phyloP scores from a whole-genome alignment of 2,888 invertebrate genomes.

The Cantharis rustica region DNA sequence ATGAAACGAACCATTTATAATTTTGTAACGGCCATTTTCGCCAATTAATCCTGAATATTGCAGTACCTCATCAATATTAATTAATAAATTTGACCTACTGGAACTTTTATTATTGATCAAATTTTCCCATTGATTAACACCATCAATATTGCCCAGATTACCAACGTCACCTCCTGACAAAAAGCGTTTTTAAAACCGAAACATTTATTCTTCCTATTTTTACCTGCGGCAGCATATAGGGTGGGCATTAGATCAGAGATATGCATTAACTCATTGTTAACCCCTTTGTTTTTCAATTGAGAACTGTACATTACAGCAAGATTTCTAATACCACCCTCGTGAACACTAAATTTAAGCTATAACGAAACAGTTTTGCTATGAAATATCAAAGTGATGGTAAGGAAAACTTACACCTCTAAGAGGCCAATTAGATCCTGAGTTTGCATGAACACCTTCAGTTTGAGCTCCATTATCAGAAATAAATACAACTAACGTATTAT shows the following conservation, averaged over 20 bases:
- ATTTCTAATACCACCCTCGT: slow-evolving; percentile 82
- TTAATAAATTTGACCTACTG: slow-evolving; percentile 36
- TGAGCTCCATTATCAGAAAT: slow-evolving; percentile 89
- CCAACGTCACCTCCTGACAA: slow-evolving; percentile 51
- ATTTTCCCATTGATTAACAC: slow-evolving; percentile 51
- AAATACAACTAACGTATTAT: slow-evolving; percentile 84
- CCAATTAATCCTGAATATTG: slow-evolving; percentile 51
- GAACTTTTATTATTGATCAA: slow-evolving; percentile 37
- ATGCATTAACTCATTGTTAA: slow-evolving; percentile 70
- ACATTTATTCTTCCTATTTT: background rate
- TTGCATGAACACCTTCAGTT: slow-evolving; percentile 70
- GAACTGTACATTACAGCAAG: slow-evolving; percentile 77
- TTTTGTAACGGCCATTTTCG: slow-evolving; percentile 45
- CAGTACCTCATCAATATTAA: slow-evolving; percentile 51
- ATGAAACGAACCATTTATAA: slow-evolving; percentile 45
- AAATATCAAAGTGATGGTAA: background rate
- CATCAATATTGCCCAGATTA: slow-evolving; percentile 47
- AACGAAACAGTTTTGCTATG: background rate
- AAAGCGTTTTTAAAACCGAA: background rate
- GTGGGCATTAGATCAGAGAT: slow-evolving; percentile 86
- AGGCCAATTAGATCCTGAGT: slow-evolving; percentile 80
- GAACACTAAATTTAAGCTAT: slow-evolving; percentile 72
- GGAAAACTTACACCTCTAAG: slow-evolving; percentile 67
- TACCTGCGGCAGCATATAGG: slow-evolving; percentile 44
- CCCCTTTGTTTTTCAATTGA: slow-evolving; percentile 53